A percentile compares a stretch with the other conserved stretches of the same genome.
These are phyloP conservation scores for Stenodera caucasica DNA, from an alignment of 2,888 invertebrate genomes.

Conservation along the genomic window DNA sequence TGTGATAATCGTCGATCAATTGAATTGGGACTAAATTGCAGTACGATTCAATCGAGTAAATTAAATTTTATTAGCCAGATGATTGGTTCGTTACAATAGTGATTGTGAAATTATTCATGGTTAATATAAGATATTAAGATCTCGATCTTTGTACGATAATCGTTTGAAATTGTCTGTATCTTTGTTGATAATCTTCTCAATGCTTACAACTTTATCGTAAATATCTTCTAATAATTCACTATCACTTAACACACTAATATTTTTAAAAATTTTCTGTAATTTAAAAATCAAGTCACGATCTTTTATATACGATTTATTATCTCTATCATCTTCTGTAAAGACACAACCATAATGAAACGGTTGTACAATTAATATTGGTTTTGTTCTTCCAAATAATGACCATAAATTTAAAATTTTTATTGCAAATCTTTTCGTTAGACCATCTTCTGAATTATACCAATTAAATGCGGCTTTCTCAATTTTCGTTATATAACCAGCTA, in stretches of 20 bases:
- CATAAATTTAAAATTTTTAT: background rate
- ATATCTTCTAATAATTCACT: background rate
- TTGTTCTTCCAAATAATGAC: background rate
- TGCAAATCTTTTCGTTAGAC: background rate
- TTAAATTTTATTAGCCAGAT: too few species aligned
- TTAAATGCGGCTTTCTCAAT: conserved; percentile 1
- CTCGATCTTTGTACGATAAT: too few species aligned
- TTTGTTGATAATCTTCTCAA: background rate
- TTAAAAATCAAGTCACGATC: conserved; percentile 12
- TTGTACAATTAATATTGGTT: conserved; percentile 14
- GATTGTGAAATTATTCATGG: too few species aligned
- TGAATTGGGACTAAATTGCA: too few species aligned
- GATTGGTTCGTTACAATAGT: too few species aligned
- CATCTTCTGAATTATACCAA: background rate
- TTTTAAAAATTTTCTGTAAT: conserved; percentile 15
- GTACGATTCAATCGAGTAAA: too few species aligned
- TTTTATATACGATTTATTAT: conserved; percentile 14
- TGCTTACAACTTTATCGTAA: background rate
- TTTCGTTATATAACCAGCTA: conserved; percentile 16
- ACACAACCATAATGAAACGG: conserved; percentile 21
- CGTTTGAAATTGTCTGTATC: background rate
- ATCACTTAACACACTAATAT: background rate
- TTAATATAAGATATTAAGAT: too few species aligned
- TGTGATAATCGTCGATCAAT: too few species aligned
- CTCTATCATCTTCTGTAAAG: conserved; percentile 11